Evolutionary conservation across 2,113 vertebrate genomes (phyloP).

Genomic region (Halcyon malimbica): DNA sequence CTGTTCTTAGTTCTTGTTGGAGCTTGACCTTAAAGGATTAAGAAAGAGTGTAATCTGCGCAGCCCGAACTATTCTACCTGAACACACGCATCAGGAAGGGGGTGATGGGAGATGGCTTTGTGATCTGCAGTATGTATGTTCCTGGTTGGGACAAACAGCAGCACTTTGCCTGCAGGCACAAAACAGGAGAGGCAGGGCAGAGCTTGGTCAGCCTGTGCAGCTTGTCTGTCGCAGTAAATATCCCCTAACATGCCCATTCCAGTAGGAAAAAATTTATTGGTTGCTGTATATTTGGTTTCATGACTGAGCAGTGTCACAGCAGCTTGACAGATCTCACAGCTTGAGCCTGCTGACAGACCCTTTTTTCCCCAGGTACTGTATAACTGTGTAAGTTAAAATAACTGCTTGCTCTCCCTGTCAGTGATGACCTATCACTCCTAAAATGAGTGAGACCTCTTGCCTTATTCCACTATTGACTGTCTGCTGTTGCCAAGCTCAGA

Average conservation of each 20-base stretch:
- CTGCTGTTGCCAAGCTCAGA: background rate
- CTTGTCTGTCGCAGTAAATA: background rate
- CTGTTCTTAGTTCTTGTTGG: background rate
- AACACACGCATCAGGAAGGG: accelerated
- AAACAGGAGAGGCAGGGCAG: background rate
- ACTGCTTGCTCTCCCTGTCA: background rate
- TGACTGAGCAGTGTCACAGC: background rate
- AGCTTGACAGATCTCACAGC: background rate
- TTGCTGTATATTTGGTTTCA: background rate
- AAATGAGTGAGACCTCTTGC: background rate
- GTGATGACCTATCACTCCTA: background rate
- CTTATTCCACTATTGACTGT: background rate
- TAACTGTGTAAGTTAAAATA: background rate
- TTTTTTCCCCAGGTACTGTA: background rate
- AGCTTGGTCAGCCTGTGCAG: background rate
- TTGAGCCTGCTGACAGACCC: background rate
- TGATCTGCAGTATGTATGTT: background rate
- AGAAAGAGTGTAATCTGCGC: background rate
- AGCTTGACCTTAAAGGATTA: background rate
- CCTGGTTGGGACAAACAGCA: background rate
- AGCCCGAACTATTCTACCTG: background rate
- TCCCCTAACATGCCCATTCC: background rate
- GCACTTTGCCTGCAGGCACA: background rate
- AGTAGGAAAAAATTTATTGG: background rate
- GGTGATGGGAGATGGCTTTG: background rate